Percentiles rank a stretch among this genome's conserved stretches.
Conservation (phyloP, 2,888 invertebrate genomes). For the Auanema sp. region DNA sequence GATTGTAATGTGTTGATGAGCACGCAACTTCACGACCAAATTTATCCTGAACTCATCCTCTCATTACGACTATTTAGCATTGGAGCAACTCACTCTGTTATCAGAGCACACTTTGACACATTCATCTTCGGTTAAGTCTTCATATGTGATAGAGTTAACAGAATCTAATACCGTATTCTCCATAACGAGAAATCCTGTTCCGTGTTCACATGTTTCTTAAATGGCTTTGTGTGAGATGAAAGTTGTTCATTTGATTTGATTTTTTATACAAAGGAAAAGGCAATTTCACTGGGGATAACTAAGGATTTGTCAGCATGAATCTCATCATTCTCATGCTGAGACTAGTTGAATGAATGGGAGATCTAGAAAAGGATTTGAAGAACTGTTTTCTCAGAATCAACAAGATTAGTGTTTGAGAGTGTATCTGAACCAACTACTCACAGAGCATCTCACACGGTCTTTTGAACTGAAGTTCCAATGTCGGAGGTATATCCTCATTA, state of each 20-base stretch:
- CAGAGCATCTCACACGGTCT: too few relatives aligned
- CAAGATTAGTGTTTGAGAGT: too few relatives aligned
- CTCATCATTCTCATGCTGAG: too few relatives aligned
- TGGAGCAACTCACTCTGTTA: conserved; percentile 35
- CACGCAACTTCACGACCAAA: conserved; percentile 41
- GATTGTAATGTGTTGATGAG: conserved; percentile 55
- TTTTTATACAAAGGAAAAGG: neutral
- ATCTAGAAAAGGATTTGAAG: too few relatives aligned
- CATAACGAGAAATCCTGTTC: conserved; percentile 42
- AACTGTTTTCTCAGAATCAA: too few relatives aligned
- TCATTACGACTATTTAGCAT: neutral
- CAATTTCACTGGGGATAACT: neutral
- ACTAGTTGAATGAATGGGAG: too few relatives aligned
- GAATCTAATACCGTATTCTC: conserved; percentile 41
- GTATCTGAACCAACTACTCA: too few relatives aligned
- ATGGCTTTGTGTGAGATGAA: neutral
- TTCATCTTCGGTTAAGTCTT: conserved; percentile 53
- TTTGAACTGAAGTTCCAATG: too few relatives aligned
- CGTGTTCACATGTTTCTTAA: conserved; percentile 3
- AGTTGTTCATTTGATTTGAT: neutral
- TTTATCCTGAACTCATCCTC: conserved; percentile 33
- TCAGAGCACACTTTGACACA: conserved; percentile 48
- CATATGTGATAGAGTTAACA: conserved; percentile 35
- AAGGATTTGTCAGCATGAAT: too few relatives aligned
- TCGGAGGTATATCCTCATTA: too few relatives aligned